Base-by-base conservation (phyloP, 2,797 vertebrate species). In the Jordanella pulchra region DNA sequence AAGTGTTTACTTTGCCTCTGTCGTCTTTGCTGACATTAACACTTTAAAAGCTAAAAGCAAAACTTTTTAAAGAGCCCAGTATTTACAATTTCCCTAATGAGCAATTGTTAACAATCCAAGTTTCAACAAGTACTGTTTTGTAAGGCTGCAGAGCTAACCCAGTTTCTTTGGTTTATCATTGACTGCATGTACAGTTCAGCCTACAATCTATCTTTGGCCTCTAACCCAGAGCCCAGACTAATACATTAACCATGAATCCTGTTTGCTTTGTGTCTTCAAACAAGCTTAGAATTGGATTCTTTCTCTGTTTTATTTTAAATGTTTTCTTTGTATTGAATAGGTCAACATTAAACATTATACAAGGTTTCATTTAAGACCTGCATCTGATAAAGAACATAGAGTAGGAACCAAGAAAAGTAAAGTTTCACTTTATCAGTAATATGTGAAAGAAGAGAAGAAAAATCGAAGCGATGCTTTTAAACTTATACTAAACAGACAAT, bases 111-210 rank as follows among this genome's bases (percentile, higher is more conserved):
- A 89, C 77, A 92, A 94, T 93, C 90, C 89, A 76, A 75, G 81
- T 92, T 94, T 94, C 92, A 94, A 91, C 93, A 92, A 85, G 85
- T 87, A 48, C 54, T 90, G 90, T 91, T 94, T 92, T 91, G 92
- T 87, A 86, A 91, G 82, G 87, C 77, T 63, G 67, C 47, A 50
- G 71, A 77, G 72, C 83, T 81, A 84, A 86, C 89, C 85, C 91
- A 83, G 82, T 89, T 90, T 92, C 89, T 93, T 91, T 92, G 82
- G 91, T 90, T 93, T 89, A 91, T 90, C 88, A 93, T 94, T 93
- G 92, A 91, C 89, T 78, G 76, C 77, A 83, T 68, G 78, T 89
- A 92, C 90, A 89, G 85, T 87, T 69, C 76, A 78, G 79, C 79
- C 61, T 66, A 28, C 86, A 86, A 80, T 87, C 88, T 73, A 85